Conservation (phyloP, 2,113 vertebrate species). For the Leptocoma aspasia region DNA sequence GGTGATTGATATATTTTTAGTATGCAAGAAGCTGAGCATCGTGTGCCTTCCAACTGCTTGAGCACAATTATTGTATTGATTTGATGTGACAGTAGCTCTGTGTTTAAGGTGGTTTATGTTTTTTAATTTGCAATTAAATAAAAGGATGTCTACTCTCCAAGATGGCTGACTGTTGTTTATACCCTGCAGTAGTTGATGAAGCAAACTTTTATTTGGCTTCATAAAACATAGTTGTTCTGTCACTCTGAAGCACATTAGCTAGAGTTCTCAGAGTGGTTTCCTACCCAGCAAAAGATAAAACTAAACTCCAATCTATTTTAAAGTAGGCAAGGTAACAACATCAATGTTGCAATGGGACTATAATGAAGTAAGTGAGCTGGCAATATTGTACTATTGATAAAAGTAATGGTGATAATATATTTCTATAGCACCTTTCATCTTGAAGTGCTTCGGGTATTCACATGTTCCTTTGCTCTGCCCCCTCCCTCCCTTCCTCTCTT, state of each 20-base stretch:
- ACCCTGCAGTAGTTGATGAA: slow-evolving; percentile 40
- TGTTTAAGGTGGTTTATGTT: slow-evolving; percentile 69
- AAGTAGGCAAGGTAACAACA: slow-evolving; percentile 17
- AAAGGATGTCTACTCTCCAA: slow-evolving; percentile 56
- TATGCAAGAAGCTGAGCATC: slow-evolving; percentile 11
- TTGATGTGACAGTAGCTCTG: slow-evolving; percentile 64
- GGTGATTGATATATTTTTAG: slow-evolving; percentile 52
- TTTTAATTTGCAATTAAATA: slow-evolving; percentile 80
- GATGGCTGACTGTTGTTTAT: slow-evolving; percentile 66
- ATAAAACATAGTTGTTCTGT: slow-evolving; percentile 50
- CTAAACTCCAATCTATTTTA: slow-evolving; percentile 38
- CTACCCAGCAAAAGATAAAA: slow-evolving; percentile 28
- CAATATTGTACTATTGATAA: slow-evolving; percentile 13
- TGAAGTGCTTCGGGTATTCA: not conserved
- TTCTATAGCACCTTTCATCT: not conserved
- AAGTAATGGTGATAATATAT: slow-evolving; percentile 14
- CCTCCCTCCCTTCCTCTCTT: not conserved
- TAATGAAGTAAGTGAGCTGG: slow-evolving; percentile 42
- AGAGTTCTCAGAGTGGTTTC: slow-evolving; percentile 17
- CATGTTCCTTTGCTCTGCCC: not conserved
- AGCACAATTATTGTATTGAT: slow-evolving; percentile 72
- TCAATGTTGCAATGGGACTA: slow-evolving; percentile 9
- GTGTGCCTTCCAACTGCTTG: slow-evolving; percentile 34
- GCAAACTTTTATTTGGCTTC: slow-evolving; percentile 63
- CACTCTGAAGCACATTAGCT: slow-evolving; percentile 26